A percentile compares a stretch with the other conserved stretches of the same genome.
These are phyloP conservation scores for Aurelia sp. DNA, from an alignment of 30 jellyfish, hydroid and myxozoan species.

Conservation along the genomic window DNA sequence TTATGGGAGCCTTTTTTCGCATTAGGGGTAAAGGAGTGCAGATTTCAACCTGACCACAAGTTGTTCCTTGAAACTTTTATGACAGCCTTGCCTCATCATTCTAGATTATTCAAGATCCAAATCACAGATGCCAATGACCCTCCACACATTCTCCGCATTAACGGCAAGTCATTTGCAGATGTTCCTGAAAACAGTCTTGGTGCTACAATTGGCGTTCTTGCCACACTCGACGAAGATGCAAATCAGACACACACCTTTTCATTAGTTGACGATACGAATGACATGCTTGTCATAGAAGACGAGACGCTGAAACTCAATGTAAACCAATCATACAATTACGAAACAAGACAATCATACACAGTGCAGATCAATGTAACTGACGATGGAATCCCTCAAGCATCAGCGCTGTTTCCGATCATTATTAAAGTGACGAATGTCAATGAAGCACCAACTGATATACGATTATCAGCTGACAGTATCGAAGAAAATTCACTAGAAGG, in stretches of 20 bases:
- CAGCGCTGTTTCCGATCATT: conserved; percentile 13
- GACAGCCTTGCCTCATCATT: background rate
- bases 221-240: conserved; percentile 78
- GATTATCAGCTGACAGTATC: conserved; percentile 39
- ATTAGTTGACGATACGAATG: conserved; percentile 29
- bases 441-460: conserved; percentile 82
- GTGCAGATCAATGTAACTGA: conserved; percentile 44
- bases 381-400: conserved; percentile 65
- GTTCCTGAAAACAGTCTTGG: conserved; percentile 58
- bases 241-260: conserved; percentile 64
- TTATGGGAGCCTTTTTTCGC: no score
- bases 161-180: conserved; percentile 42
- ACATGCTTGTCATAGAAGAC: conserved; percentile 44
- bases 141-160: conserved; percentile 60
- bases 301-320: conserved; percentile 29
- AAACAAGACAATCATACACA: conserved; percentile 43
- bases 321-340: conserved; percentile 65
- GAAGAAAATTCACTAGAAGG: conserved; percentile 74
- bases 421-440: conserved; percentile 71
- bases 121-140: conserved; percentile 78
- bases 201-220: conserved; percentile 61
- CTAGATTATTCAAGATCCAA: conserved; percentile 23
- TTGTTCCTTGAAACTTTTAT: background rate
- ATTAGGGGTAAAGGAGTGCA: no score
- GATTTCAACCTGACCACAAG: background rate